Percentiles rank a stretch among this genome's conserved stretches.
Conservation (phyloP, 2,797 vertebrate species). For the Coreius guichenoti region DNA sequence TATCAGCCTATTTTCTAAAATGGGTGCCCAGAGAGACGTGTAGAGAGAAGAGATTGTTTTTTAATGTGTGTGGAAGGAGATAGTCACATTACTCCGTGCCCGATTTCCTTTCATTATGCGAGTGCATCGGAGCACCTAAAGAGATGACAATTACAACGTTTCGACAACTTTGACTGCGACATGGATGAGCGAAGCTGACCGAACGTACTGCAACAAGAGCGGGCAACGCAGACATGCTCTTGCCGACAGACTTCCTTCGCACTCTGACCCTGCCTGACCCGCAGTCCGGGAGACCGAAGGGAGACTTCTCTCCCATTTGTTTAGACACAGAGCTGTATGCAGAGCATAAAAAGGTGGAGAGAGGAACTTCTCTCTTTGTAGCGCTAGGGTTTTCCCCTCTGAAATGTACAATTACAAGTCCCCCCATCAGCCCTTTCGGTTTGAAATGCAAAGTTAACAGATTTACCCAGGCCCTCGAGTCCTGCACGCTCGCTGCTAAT, state of each 20-base stretch:
- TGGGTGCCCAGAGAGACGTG: conserved; percentile 64
- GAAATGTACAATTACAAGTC: conserved; percentile 55
- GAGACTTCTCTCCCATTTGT: conserved; percentile 62
- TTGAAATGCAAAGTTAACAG: conserved; percentile 83
- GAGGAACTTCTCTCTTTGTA: conserved; percentile 69
- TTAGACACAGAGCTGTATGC: conserved; percentile 47
- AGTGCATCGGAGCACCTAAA: conserved; percentile 47
- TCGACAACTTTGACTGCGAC: conserved; percentile 35
- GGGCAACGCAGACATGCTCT: not conserved
- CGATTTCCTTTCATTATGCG: conserved; percentile 55
- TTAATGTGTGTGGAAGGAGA: conserved; percentile 56
- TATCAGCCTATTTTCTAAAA: conserved; percentile 75
- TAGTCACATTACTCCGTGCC: conserved; percentile 48
- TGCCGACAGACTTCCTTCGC: not conserved
- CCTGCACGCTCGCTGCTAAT: conserved; percentile 80
- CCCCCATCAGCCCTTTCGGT: conserved; percentile 58
- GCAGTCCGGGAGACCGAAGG: not conserved
- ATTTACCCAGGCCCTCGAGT: conserved; percentile 76
- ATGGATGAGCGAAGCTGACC: not conserved
- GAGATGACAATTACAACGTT: conserved; percentile 40
- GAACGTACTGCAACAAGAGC: not conserved
- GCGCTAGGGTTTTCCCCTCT: conserved; percentile 70
- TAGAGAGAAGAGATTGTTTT: conserved; percentile 53
- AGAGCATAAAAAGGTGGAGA: conserved; percentile 57
- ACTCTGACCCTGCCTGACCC: conserved; percentile 34